Conservation (phyloP, 2,113 vertebrate genomes). For the Parus major region DNA sequence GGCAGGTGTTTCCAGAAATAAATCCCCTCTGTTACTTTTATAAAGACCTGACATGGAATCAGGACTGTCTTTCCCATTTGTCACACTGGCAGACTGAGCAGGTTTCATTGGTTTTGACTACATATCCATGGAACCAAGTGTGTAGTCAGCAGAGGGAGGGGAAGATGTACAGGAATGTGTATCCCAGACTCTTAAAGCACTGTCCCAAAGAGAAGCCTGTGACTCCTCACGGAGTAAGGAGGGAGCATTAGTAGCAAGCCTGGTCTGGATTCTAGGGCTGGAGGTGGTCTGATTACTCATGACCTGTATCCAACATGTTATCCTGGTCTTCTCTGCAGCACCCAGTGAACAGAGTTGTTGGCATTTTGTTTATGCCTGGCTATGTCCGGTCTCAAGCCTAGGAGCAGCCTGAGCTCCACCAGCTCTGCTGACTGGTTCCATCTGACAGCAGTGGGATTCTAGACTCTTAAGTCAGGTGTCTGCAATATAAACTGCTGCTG, state of each 20-base stretch:
- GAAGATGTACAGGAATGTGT: fast-evolving
- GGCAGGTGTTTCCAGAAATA: neutral
- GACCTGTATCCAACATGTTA: neutral
- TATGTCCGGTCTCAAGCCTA: neutral
- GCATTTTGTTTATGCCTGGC: neutral
- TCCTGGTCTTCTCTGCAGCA: neutral
- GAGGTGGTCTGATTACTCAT: neutral
- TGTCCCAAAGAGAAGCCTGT: neutral
- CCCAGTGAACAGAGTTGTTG: neutral
- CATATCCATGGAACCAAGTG: neutral
- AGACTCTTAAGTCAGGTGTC: neutral
- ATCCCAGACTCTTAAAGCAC: too few species aligned
- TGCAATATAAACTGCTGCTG: neutral
- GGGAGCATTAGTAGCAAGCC: neutral
- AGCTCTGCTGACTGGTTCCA: neutral
- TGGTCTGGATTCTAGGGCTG: neutral
- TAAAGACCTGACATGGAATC: neutral
- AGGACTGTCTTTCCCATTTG: neutral
- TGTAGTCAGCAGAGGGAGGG: neutral
- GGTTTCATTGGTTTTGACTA: neutral
- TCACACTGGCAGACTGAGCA: neutral
- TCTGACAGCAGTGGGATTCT: neutral
- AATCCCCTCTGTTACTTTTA: neutral
- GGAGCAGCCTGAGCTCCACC: neutral
- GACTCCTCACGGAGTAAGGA: neutral